Conservation (phyloP, 1,140 invertebrate species). For the Heliothis virescens region DNA sequence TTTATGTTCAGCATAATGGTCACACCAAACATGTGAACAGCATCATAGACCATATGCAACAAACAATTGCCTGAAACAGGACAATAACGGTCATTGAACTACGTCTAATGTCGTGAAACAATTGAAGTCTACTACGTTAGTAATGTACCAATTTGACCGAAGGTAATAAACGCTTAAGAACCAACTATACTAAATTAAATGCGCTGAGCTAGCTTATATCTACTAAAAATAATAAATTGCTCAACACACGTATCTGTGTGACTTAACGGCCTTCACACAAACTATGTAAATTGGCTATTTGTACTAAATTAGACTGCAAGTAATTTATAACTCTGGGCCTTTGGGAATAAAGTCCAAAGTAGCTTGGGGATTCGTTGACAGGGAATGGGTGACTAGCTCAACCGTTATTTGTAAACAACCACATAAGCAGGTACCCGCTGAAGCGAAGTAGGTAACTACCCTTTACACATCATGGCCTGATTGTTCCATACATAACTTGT, state of each 20-base stretch:
- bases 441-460: conserved; percentile 22
- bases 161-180: too few species aligned
- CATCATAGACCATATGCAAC: too few species aligned
- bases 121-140: too few species aligned
- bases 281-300: conserved; percentile 29
- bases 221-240: background rate
- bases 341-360: background rate
- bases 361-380: background rate
- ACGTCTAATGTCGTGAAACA: too few species aligned
- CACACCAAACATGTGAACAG: too few species aligned
- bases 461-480: background rate
- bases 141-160: too few species aligned
- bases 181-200: background rate
- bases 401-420: conserved; percentile 37
- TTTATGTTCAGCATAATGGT: too few species aligned
- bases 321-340: background rate
- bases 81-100: too few species aligned
- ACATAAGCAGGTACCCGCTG: conserved; percentile 16
- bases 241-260: background rate
- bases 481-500: conserved; percentile 16
- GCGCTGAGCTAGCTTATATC: background rate
- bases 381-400: conserved; percentile 13
- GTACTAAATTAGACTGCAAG: background rate
- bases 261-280: conserved; percentile 24
- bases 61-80: too few species aligned